A percentile compares a stretch with the other conserved stretches of the same genome.
phyloP scores from a whole-genome alignment of 2,113 vertebrate species.

The Barnardius zonarius region DNA sequence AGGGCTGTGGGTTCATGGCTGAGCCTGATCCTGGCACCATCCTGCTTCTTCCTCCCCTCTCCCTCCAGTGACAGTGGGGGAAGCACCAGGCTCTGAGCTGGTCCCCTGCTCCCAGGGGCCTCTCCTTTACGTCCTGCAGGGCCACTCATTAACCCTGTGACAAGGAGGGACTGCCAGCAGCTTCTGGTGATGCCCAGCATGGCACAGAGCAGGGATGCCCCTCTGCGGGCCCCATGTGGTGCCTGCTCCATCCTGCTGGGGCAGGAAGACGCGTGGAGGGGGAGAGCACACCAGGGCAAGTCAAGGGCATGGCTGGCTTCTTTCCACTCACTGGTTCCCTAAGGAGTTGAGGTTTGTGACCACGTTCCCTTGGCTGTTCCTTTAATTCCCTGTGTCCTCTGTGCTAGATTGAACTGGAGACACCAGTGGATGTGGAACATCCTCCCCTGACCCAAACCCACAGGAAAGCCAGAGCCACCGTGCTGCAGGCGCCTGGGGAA shows the following conservation, averaged over 20 bases:
- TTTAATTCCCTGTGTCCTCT: not conserved
- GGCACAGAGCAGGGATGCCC: not conserved
- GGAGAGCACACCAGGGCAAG: too few species aligned
- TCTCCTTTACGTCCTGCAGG: not conserved
- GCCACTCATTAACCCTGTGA: not conserved
- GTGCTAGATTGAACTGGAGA: not conserved
- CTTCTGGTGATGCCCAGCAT: not conserved
- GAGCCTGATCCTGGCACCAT: not conserved
- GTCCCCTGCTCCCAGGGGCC: not conserved
- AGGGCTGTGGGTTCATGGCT: not conserved
- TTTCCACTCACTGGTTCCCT: not conserved
- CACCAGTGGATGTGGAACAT: rapidly evolving
- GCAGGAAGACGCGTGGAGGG: rapidly evolving
- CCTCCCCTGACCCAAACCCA: not conserved
- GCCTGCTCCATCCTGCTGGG: not conserved
- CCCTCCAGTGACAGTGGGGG: not conserved
- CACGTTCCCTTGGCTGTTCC: not conserved
- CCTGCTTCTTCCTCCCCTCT: not conserved
- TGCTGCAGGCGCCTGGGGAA: rapidly evolving
- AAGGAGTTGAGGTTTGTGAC: not conserved
- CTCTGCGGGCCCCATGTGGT: rapidly evolving
- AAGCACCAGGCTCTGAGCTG: not conserved
- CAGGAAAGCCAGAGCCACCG: not conserved
- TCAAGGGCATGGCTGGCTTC: not conserved
- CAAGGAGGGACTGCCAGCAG: not conserved